These are phyloP conservation scores for Uria lomvia DNA, from an alignment of 2,113 vertebrate species.

Conservation along the genomic window DNA sequence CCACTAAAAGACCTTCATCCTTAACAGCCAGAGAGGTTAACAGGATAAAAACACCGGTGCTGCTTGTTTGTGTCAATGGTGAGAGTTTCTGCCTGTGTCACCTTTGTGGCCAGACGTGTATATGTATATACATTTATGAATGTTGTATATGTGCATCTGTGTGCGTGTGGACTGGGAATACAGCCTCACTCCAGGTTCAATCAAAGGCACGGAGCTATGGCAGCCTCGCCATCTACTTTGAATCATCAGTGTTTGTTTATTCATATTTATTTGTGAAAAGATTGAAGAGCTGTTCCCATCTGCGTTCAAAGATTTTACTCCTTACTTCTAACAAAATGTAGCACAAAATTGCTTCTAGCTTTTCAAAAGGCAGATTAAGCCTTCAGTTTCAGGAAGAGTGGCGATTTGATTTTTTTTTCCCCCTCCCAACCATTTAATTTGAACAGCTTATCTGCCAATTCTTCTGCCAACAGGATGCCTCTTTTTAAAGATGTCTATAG, in stretches of 20 bases:
- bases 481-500: neutral
- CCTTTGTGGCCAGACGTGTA: neutral
- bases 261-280: neutral
- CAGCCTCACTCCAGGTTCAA: neutral
- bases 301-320: neutral
- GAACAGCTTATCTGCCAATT: neutral
- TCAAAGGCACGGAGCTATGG: neutral
- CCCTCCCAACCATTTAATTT: neutral
- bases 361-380: neutral
- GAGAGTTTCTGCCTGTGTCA: neutral
- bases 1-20: neutral
- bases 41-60: neutral
- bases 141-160: rapidly evolving
- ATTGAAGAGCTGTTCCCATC: neutral
- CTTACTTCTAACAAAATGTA: neutral
- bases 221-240: neutral
- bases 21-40: neutral
- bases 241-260: neutral
- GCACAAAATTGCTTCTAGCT: neutral
- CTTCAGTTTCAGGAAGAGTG: neutral
- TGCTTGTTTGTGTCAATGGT: neutral
- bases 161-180: rapidly evolving
- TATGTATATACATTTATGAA: rapidly evolving
- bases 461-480: neutral
- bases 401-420: neutral